These are phyloP conservation scores for Scotopteryx bipunctaria DNA, from an alignment of 2,888 invertebrate species.

Conservation along the genomic window DNA sequence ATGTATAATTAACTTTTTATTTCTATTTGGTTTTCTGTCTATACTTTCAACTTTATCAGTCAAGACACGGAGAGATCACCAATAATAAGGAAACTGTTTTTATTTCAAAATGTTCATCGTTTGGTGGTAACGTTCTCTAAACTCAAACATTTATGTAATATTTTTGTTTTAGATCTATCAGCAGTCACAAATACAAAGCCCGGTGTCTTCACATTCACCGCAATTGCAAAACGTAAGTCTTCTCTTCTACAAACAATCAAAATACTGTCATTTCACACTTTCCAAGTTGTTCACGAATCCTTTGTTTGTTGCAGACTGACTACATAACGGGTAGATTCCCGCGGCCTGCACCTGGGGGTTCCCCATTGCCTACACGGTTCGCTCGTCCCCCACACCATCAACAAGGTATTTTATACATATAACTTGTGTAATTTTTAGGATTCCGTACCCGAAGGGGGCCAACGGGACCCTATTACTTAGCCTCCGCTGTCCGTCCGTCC, in stretches of 20 bases:
- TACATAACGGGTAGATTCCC: conserved; percentile 69
- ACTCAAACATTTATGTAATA: too few species aligned
- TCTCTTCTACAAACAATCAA: too few species aligned
- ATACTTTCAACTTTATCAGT: too few species aligned
- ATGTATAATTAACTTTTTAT: background rate
- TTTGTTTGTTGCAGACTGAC: conserved; percentile 52
- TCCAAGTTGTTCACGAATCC: background rate
- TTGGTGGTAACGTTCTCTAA: too few species aligned
- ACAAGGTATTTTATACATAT: conserved; percentile 56
- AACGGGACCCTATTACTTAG: too few species aligned
- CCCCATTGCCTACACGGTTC: conserved; percentile 71
- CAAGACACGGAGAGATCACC: too few species aligned
- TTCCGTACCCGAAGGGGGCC: too few species aligned
- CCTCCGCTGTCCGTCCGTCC: too few species aligned
- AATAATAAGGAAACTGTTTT: too few species aligned
- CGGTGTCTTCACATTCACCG: conserved; percentile 76
- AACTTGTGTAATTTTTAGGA: background rate
- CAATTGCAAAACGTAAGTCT: conserved; percentile 73
- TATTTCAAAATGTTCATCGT: too few species aligned
- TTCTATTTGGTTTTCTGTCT: background rate
- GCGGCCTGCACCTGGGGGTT: conserved; percentile 73
- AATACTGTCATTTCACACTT: too few species aligned
- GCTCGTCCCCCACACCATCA: conserved; percentile 76
- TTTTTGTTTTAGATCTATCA: conserved; percentile 67
- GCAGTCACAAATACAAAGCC: conserved; percentile 78